These are phyloP conservation scores for Athene cunicularia DNA, from an alignment of 2,113 vertebrate genomes.

Conservation along the genomic window DNA sequence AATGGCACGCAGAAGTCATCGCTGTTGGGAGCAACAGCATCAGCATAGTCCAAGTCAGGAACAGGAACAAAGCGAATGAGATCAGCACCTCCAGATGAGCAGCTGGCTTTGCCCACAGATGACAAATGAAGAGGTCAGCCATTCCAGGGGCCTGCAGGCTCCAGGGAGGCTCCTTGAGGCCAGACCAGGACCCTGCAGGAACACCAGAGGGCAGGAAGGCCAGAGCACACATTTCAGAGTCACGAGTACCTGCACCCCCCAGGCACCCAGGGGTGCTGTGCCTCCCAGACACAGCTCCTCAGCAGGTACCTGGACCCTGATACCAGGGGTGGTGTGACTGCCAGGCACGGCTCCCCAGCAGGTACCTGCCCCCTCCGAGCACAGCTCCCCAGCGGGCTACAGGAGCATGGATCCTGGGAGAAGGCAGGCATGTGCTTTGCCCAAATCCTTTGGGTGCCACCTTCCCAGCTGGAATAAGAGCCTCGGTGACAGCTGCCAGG, in stretches of 20 bases:
- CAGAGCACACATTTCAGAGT: accelerated
- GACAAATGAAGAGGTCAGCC: too few relatives aligned
- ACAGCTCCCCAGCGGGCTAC: neutral
- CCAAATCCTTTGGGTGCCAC: too few relatives aligned
- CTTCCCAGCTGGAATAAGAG: neutral
- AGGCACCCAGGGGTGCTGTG: neutral
- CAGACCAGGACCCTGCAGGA: too few relatives aligned
- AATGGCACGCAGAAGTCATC: accelerated
- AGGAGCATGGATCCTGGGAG: neutral
- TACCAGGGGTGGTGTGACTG: neutral
- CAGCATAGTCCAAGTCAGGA: neutral
- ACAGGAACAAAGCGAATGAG: neutral
- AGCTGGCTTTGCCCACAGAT: neutral
- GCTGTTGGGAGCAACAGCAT: neutral
- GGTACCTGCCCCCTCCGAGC: neutral
- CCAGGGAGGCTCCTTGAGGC: neutral
- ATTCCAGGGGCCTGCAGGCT: neutral
- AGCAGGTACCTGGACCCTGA: neutral
- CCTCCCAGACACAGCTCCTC: accelerated
- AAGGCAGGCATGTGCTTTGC: neutral
- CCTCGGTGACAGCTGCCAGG: accelerated
- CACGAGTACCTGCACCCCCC: neutral
- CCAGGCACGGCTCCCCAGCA: neutral
- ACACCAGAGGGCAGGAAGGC: accelerated
- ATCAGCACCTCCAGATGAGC: neutral